Base-by-base conservation (phyloP, 2,888 invertebrate genomes). In the Lumbricus terrestris region DNA sequence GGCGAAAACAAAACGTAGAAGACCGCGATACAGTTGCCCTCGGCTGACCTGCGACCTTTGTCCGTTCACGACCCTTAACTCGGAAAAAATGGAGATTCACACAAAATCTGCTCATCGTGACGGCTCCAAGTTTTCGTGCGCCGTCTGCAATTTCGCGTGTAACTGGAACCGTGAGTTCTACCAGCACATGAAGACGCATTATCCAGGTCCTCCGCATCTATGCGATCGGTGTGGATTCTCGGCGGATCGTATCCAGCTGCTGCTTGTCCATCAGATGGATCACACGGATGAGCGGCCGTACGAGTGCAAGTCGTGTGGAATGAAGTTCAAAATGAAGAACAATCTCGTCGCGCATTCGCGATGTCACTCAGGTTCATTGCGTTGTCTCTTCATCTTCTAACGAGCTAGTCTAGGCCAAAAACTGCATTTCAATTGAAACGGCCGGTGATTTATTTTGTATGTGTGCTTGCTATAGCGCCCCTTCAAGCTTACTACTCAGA, bases 281-380 rank as follows among this genome's bases (percentile, higher is more conserved):
- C 96, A 96, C 92, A 94, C 95, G 6, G 95, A 95, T 89, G 95
- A 95, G 69, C 93, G 95, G 13, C 96, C 95, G 8, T 95, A 94
- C 93, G 94, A 94, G 90, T 96, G 96, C 93, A 95, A 95, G 38
- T 95, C 96, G 92, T 96, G 96, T 95, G 95, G 96, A 33, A 96
- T 96, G 93, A 95, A 96, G 92, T 96, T 96, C 93, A 95, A 96
- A 89, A 95, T 96, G 37, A 96, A 96, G 93, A 96, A 96, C 91
- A 96, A 96, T 93, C 95, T 96, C 89, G 94, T 96, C 33, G 95
- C 96, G 0, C 96, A 96, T 93, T 95, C 96, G 93, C 95, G 96
- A 93, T 95, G 96, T 91, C 96, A 96, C 93, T 95, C 96, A 34
- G 94, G 94, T 94, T 92, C 90, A 82, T 20, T 47, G 29, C 11